Evolutionary conservation across 2,888 invertebrate species (phyloP).

Genomic region (Calliphora vomitoria): DNA sequence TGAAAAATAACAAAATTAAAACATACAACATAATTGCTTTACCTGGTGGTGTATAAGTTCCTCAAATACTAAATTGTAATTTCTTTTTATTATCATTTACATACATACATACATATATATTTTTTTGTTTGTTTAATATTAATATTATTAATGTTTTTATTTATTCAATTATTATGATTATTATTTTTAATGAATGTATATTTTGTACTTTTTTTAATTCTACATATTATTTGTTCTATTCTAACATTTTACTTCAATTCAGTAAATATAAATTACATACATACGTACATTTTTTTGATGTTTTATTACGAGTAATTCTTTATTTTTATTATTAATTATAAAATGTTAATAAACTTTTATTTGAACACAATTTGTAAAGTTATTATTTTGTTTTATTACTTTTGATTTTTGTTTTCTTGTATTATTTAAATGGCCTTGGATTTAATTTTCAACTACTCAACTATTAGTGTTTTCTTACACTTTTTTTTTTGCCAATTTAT

Average conservation of each 20-base stretch:
- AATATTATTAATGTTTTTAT: slow-evolving; percentile 39
- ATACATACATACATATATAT: not conserved
- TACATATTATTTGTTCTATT: slow-evolving; percentile 26
- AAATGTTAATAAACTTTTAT: slow-evolving; percentile 49
- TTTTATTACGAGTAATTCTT: slow-evolving; percentile 50
- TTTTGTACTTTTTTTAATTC: slow-evolving; percentile 62
- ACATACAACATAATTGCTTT: slow-evolving; percentile 79
- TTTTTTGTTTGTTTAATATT: slow-evolving; percentile 33
- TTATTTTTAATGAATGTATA: slow-evolving; percentile 16
- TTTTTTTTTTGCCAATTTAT: too few relatives aligned
- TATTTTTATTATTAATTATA: slow-evolving; percentile 21
- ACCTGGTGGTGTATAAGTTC: slow-evolving; percentile 83
- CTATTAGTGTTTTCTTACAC: too few relatives aligned
- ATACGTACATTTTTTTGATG: slow-evolving; percentile 56
- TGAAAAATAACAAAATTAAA: slow-evolving; percentile 62
- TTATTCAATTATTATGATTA: slow-evolving; percentile 53
- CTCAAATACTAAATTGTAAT: slow-evolving; percentile 78
- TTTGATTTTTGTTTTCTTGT: slow-evolving; percentile 1
- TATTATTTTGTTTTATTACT: slow-evolving; percentile 5
- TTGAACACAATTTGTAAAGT: not conserved
- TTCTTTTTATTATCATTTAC: slow-evolving; percentile 49
- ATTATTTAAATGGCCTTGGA: not conserved
- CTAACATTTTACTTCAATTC: slow-evolving; percentile 36
- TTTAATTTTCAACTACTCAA: not conserved
- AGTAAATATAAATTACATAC: slow-evolving; percentile 24